phyloP scores from a whole-genome alignment of 2,888 invertebrate genomes.

The Drosophila siamana region DNA sequence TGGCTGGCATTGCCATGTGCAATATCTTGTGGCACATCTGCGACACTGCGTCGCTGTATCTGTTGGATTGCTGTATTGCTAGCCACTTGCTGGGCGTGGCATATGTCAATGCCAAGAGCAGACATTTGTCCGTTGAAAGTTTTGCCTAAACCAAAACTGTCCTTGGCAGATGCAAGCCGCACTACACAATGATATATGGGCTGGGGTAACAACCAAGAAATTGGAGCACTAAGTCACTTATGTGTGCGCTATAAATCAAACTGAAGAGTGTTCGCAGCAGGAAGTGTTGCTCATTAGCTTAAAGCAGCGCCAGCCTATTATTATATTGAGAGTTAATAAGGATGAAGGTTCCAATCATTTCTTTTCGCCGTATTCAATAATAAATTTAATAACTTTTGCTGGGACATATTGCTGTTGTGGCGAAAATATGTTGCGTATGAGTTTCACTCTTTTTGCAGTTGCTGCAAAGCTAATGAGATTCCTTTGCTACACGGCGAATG shows the following conservation, averaged over 20 bases:
- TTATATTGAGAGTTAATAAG: constrained; percentile 14
- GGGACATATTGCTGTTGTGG: constrained; percentile 1
- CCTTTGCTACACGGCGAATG: constrained; percentile 22
- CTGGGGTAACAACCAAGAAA: constrained; percentile 38
- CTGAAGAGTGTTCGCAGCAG: constrained; percentile 23
- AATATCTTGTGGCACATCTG: constrained; percentile 34
- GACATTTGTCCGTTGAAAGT: constrained; percentile 36
- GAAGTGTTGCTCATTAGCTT: constrained; percentile 37
- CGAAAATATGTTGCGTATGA: not conserved
- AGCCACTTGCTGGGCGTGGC: constrained; percentile 60
- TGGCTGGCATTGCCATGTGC: constrained; percentile 18
- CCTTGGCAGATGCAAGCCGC: constrained; percentile 47
- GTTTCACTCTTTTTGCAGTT: constrained; percentile 3
- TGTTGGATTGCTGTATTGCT: constrained; percentile 3
- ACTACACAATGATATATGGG: constrained; percentile 54
- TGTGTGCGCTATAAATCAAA: constrained; percentile 50
- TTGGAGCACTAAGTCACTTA: constrained; percentile 35
- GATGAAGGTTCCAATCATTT: not conserved
- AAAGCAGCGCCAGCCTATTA: constrained; percentile 1
- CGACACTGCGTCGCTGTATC: constrained; percentile 8
- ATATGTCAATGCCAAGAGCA: constrained; percentile 69
- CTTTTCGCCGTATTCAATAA: not conserved
- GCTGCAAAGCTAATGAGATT: constrained; percentile 30
- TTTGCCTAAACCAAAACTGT: constrained; percentile 38
- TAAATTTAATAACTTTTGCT: constrained; percentile 1